phyloP scores from a whole-genome alignment of 2,797 vertebrate species.

The Molossus alvarezi region DNA sequence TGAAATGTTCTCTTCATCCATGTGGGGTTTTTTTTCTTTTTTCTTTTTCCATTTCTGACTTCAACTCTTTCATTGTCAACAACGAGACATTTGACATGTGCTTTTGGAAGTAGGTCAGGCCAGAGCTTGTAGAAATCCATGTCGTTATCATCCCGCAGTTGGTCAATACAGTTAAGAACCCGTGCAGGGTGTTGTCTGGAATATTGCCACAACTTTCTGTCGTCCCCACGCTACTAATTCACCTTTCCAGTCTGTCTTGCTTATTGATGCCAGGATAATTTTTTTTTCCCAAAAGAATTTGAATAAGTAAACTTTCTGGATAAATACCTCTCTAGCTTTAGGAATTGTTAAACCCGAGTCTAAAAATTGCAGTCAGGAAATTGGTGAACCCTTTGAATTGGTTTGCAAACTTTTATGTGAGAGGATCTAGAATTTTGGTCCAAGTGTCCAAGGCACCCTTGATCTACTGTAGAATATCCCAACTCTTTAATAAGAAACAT shows the following conservation, averaged over 20 bases:
- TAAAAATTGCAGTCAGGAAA: background rate
- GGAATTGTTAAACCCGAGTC: background rate
- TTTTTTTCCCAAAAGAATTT: background rate
- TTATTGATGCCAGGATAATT: background rate
- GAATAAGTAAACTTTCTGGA: background rate
- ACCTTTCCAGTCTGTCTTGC: background rate
- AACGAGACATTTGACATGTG: slow-evolving; percentile 42
- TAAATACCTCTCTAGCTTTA: background rate
- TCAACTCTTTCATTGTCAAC: background rate
- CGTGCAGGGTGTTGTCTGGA: background rate
- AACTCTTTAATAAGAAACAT: background rate
- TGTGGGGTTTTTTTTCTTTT: too few species aligned
- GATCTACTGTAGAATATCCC: background rate
- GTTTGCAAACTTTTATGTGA: background rate
- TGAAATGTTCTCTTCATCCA: background rate
- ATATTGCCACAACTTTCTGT: background rate
- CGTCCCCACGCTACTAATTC: background rate
- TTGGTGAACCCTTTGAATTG: background rate
- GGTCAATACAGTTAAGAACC: background rate
- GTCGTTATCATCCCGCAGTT: background rate
- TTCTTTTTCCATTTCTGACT: background rate
- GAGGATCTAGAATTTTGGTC: background rate
- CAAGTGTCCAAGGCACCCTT: background rate
- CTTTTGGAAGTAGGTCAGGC: background rate
- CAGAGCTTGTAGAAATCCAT: background rate